Conservation (phyloP, 2,888 invertebrate species). For the Diaperis boleti region DNA sequence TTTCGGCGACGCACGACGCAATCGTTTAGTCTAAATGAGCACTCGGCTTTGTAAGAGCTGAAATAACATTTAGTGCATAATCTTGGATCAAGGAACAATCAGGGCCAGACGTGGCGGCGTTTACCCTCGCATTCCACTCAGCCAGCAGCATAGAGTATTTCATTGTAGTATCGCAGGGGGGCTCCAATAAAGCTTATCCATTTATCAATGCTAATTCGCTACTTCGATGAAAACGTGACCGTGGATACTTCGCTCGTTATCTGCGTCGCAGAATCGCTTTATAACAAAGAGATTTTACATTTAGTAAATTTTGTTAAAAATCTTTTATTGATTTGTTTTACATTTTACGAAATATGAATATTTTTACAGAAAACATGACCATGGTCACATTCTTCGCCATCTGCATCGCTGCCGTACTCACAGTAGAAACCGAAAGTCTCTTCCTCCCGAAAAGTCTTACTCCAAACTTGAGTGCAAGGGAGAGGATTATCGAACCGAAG, state of each 20-base stretch:
- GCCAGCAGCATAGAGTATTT: constrained; percentile 62
- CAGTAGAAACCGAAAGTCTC: constrained; percentile 51
- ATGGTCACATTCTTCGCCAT: constrained; percentile 50
- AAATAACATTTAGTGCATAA: constrained; percentile 31
- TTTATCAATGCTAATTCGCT: constrained; percentile 56
- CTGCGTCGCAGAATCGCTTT: constrained; percentile 46
- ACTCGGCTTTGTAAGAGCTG: constrained; percentile 17
- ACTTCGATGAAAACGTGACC: constrained; percentile 54
- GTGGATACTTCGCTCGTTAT: constrained; percentile 50
- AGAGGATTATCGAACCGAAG: constrained; percentile 68
- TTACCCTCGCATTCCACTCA: constrained; percentile 59
- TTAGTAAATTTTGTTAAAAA: too few species aligned
- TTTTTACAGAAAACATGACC: constrained; percentile 56
- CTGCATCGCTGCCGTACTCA: constrained; percentile 47
- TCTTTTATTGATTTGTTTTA: too few species aligned
- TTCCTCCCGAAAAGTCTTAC: constrained; percentile 58
- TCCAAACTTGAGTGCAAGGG: constrained; percentile 45
- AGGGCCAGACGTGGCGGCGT: constrained; percentile 48
- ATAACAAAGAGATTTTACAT: too few species aligned
- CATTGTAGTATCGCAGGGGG: constrained; percentile 60
- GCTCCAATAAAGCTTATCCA: constrained; percentile 58
- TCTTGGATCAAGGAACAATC: constrained; percentile 42
- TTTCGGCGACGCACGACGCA: neutral
- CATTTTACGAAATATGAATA: too few species aligned
- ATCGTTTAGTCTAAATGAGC: constrained; percentile 7